Conservation (phyloP, 92 coral and sea anemone species). For the Paragorgia papillata region DNA sequence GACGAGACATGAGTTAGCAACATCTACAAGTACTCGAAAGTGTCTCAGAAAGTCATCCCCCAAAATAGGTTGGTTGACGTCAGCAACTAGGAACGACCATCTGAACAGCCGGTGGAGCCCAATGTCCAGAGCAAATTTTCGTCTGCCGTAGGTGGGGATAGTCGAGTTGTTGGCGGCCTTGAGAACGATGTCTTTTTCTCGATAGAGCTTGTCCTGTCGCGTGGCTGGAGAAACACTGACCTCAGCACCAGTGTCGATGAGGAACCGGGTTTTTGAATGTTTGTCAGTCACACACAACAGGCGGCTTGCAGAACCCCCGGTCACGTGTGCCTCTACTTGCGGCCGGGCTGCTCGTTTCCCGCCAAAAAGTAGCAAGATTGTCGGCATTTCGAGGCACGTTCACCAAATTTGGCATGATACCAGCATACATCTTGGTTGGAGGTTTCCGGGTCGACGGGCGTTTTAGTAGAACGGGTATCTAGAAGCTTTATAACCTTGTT, state of each 20-base stretch:
- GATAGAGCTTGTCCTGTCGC: no score
- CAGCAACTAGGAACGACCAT: conserved; percentile 1
- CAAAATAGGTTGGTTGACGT: no score
- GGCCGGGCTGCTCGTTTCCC: conserved; percentile 4
- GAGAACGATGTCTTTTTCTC: neutral
- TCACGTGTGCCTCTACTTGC: conserved; percentile 10
- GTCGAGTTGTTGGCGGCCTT: conserved; percentile 11
- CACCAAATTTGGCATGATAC: no score
- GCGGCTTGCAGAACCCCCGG: neutral
- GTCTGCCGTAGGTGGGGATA: conserved; percentile 2
- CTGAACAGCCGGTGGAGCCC: conserved; percentile 3
- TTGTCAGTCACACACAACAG: no score
- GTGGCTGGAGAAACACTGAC: conserved; percentile 1
- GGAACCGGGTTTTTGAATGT: no score
- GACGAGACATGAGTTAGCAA: neutral
- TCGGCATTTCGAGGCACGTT: neutral
- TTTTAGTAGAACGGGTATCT: neutral
- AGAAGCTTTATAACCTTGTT: conserved; percentile 29
- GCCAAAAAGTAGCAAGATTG: neutral
- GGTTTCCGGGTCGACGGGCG: no score
- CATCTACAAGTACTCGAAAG: no score
- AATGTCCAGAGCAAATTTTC: neutral
- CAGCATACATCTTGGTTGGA: no score
- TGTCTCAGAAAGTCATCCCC: no score
- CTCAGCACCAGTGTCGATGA: neutral